Percentiles rank a stretch among this genome's conserved stretches.
Evolutionary conservation across 2,888 invertebrate species (phyloP).

Genomic region (Theretra japonica): DNA sequence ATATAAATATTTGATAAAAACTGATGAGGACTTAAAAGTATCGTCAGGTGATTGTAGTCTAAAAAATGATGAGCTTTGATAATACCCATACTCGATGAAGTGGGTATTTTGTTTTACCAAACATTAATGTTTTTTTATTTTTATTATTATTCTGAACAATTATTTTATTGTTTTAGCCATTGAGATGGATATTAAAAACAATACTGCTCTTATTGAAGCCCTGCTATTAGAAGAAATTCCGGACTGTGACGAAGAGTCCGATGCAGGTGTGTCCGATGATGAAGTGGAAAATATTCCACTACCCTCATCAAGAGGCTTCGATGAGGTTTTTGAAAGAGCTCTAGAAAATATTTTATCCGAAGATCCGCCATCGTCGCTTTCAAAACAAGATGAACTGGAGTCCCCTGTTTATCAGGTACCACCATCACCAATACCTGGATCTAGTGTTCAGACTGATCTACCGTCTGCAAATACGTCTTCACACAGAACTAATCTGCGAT

Average conservation of each 20-base stretch:
- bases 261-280: conserved; percentile 41
- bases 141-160: conserved; percentile 31
- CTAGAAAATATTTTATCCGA: conserved; percentile 39
- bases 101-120: conserved; percentile 35
- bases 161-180: conserved; percentile 30
- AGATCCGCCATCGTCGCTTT: conserved; percentile 28
- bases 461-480: conserved; percentile 40
- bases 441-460: conserved; percentile 41
- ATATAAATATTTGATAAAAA: conserved; percentile 36
- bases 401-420: conserved; percentile 42
- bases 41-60: conserved; percentile 33
- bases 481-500: conserved; percentile 40
- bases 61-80: conserved; percentile 31
- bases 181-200: conserved; percentile 33
- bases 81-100: conserved; percentile 31
- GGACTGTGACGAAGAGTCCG: conserved; percentile 42
- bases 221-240: conserved; percentile 42
- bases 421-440: conserved; percentile 40
- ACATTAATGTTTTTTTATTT: conserved; percentile 33
- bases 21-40: conserved; percentile 33
- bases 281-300: conserved; percentile 42
- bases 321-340: conserved; percentile 42
- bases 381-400: conserved; percentile 39
- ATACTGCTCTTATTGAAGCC: conserved; percentile 42
- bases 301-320: conserved; percentile 41